A percentile compares a stretch with the other conserved stretches of the same genome.
Conservation (phyloP, 1,140 invertebrate species). For the Druon quercuslanigerum region DNA sequence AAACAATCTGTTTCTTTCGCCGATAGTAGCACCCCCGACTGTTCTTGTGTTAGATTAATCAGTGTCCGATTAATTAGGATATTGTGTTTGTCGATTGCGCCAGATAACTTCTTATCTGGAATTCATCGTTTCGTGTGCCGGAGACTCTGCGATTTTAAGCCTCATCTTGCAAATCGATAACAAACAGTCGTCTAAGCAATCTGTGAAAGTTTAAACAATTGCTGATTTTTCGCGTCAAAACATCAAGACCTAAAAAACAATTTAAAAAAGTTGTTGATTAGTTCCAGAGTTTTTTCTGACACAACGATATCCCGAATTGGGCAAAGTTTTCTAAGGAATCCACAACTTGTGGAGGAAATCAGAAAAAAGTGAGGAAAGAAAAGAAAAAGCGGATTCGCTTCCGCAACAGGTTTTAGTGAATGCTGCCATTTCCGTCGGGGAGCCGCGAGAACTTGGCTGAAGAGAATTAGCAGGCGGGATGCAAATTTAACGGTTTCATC, state of each 20-base stretch:
- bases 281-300: too few relatives aligned
- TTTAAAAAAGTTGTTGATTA: too few relatives aligned
- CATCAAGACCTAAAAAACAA: not conserved
- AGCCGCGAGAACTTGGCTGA: not conserved
- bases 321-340: not conserved
- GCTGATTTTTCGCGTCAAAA: not conserved
- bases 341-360: not conserved
- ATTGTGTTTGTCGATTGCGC: constrained; percentile 11
- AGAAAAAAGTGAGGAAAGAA: not conserved
- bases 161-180: not conserved
- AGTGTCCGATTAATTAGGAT: constrained; percentile 28
- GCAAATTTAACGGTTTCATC: too few relatives aligned
- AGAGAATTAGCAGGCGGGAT: too few relatives aligned
- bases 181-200: not conserved
- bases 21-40: constrained; percentile 8
- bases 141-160: not conserved
- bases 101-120: constrained; percentile 26
- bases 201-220: not conserved
- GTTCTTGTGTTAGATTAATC: constrained; percentile 19
- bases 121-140: constrained; percentile 19
- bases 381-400: constrained; percentile 20
- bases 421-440: not conserved
- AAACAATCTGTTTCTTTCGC: constrained; percentile 15
- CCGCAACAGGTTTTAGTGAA: constrained; percentile 30
- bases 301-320: too few relatives aligned